phyloP scores from a whole-genome alignment of 2,797 vertebrate species.

The Heliangelus exortis region DNA sequence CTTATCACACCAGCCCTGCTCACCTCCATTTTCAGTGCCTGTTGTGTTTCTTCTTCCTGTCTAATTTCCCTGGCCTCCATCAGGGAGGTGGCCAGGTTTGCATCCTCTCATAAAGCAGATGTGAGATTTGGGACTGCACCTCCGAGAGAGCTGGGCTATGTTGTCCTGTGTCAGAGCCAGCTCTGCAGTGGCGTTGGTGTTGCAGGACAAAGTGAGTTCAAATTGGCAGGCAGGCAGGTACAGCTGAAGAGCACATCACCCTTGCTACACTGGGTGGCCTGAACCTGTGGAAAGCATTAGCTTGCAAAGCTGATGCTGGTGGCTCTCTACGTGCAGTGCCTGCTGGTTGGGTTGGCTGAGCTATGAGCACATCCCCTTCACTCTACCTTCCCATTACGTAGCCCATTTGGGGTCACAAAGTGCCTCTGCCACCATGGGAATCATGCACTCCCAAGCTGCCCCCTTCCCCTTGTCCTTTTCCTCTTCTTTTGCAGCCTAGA shows the following conservation, averaged over 20 bases:
- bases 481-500: neutral
- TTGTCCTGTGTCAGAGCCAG: neutral
- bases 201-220: neutral
- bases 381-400: neutral
- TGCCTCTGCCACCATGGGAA: neutral
- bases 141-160: accelerated
- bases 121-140: neutral
- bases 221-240: neutral
- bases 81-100: neutral
- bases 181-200: neutral
- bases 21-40: neutral
- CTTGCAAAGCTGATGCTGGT: neutral
- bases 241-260: neutral
- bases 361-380: neutral
- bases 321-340: neutral
- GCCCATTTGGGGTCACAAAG: neutral
- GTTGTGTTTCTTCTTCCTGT: neutral
- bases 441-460: neutral
- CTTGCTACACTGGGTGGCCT: neutral
- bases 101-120: conserved; percentile 14
- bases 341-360: neutral
- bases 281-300: neutral
- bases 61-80: neutral
- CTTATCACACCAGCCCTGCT: neutral
- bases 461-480: neutral